Conservation (phyloP, 2,113 vertebrate genomes). For the Uria aalge region DNA sequence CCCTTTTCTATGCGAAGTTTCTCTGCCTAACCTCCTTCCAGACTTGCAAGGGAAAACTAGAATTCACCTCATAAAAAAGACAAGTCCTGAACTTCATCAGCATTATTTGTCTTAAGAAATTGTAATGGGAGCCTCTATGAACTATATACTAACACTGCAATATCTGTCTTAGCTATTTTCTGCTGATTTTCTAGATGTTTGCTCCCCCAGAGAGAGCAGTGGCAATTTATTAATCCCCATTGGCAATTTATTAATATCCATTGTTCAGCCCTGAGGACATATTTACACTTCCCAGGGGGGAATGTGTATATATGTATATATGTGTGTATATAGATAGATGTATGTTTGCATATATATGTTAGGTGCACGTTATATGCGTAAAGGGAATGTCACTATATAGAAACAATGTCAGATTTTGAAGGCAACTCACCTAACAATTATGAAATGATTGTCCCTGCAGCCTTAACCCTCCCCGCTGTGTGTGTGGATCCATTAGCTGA, state of each 20-base stretch:
- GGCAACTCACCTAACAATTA: neutral
- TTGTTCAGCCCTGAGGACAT: neutral
- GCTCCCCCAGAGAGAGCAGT: neutral
- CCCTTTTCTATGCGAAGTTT: neutral
- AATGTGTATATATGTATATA: neutral
- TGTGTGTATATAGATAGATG: neutral
- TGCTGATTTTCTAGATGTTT: neutral
- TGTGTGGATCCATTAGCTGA: neutral
- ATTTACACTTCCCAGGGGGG: neutral
- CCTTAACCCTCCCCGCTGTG: neutral
- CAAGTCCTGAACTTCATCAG: neutral
- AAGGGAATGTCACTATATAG: neutral
- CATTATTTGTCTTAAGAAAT: neutral
- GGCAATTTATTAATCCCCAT: neutral
- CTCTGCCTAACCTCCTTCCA: neutral
- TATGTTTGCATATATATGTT: neutral
- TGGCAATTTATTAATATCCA: neutral
- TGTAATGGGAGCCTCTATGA: neutral
- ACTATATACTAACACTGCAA: neutral
- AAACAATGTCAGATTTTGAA: neutral
- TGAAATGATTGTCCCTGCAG: neutral
- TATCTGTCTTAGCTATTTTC: neutral
- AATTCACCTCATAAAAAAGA: neutral
- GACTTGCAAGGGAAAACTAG: neutral
- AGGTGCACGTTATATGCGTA: neutral